Base-by-base conservation (phyloP, 2,797 vertebrate genomes). In the Microctenopoma stevenorrisi region DNA sequence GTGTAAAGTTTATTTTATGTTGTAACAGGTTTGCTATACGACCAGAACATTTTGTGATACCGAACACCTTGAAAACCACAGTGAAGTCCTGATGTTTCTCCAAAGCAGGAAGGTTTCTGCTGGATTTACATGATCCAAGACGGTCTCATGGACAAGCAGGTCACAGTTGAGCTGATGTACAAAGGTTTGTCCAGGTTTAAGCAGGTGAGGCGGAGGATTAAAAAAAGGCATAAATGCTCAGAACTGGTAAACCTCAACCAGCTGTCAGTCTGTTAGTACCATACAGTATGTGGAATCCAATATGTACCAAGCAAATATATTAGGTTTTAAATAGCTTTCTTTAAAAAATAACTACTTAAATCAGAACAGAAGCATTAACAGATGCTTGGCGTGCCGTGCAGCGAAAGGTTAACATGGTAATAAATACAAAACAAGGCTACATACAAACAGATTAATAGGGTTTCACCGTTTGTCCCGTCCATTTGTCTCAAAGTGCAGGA, bases 291-390 rank as follows among this genome's bases (percentile, higher is more conserved):
- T 18, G 28, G 15, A 10, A 37, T 83, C 59, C 64, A 78, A 70
- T 60, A 72, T 65, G 67, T 75, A 83, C 81, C 78, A 83, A 81
- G 69, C 87, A 91, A 92, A 92, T 93, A 93, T 92, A 93, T 93
- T 92, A 91, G 70, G 69, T 76, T 85, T 89, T 91, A 89, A 92
- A 92, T 91, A 91, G 59, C 56, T 90, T 88, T 89, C 68, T 79
- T 79, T 57, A 74, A 74, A 72, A 57, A 61, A 61, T 22, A 38
- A 62, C 25, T 47, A 43, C 18, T 42, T 51, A 13, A 48, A 48
- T 44, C 56, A 52, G 48, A 61, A 75, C 59, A 84, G 78, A 85
- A 83, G 46, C 63, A 25, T 57, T 14, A 37, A 82, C 86, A 88
- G 70, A 77, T 58, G 61, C 57, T 56, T 69, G 71, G 76, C 60